phyloP scores from a whole-genome alignment of 1,140 invertebrate species.

The Zaprionus capensis region DNA sequence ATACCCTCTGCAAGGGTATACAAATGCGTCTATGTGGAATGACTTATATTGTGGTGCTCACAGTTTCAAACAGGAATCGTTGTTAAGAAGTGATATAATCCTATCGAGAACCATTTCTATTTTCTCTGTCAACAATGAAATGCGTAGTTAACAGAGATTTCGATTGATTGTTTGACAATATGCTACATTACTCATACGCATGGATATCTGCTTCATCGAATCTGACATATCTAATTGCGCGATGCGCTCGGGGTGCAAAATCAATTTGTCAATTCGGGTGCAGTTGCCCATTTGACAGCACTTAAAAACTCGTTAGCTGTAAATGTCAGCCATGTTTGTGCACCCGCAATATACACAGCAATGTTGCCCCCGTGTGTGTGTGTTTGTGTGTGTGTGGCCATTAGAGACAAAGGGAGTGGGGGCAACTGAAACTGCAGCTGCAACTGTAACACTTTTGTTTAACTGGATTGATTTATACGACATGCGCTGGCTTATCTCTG shows the following conservation, averaged over 20 bases:
- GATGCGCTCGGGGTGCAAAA: conserved; percentile 1
- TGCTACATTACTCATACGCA: conserved; percentile 15
- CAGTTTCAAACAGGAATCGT: no score
- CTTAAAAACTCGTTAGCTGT: conserved; percentile 47
- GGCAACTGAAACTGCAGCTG: conserved; percentile 12
- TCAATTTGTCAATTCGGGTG: conserved; percentile 45
- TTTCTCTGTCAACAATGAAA: background rate
- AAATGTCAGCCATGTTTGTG: conserved; percentile 41
- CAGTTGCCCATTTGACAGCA: conserved; percentile 42
- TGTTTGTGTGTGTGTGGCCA: conserved; percentile 11
- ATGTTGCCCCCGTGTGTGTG: background rate
- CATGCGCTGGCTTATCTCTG: conserved; percentile 21
- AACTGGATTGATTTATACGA: conserved; percentile 33
- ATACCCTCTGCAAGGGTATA: no score
- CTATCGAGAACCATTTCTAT: background rate
- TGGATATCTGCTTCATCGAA: background rate
- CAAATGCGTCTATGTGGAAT: no score
- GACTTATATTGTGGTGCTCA: no score
- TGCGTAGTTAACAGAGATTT: background rate
- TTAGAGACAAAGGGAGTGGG: conserved; percentile 8
- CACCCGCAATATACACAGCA: conserved; percentile 18
- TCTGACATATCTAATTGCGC: background rate
- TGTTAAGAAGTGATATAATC: background rate
- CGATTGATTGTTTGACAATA: background rate
- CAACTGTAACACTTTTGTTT: conserved; percentile 34